Percentiles rank a stretch among this genome's conserved stretches.
phyloP scores from a whole-genome alignment of 2,113 vertebrate genomes.

The Gnathonemus longibarbis region DNA sequence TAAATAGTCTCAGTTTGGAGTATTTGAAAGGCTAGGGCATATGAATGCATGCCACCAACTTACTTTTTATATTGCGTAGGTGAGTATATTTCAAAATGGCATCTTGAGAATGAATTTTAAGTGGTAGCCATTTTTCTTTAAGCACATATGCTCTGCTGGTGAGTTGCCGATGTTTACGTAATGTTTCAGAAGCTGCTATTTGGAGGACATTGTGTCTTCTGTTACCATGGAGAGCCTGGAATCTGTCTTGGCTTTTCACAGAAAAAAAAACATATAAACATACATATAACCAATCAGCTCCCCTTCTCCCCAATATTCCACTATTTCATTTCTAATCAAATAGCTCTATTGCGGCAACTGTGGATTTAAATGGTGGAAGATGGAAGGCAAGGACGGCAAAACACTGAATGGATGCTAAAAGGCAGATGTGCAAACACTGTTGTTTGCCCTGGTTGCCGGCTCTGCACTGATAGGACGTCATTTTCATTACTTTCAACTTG shows the following conservation, averaged over 20 bases:
- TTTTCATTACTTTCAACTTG: conserved; percentile 12
- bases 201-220: not conserved
- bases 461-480: not conserved
- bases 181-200: not conserved
- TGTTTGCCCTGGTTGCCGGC: conserved; percentile 21
- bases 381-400: not conserved
- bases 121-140: not conserved
- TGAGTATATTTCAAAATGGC: not conserved
- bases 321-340: not conserved
- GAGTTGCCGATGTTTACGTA: conserved; percentile 1
- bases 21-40: not conserved
- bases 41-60: not conserved
- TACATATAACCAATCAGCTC: not conserved
- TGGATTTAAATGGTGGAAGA: not conserved
- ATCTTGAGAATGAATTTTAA: not conserved
- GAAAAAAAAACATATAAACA: conserved; percentile 2
- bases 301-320: not conserved
- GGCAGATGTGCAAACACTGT: conserved; percentile 17
- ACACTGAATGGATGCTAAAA: not conserved
- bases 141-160: not conserved
- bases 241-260: not conserved
- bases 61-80: not conserved
- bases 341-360: not conserved
- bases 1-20: not conserved
- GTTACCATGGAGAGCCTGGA: conserved; percentile 23